Percentiles rank a stretch among this genome's conserved stretches.
phyloP scores from a whole-genome alignment of 2,888 invertebrate species.

The Rotaria magnacalcarata region DNA sequence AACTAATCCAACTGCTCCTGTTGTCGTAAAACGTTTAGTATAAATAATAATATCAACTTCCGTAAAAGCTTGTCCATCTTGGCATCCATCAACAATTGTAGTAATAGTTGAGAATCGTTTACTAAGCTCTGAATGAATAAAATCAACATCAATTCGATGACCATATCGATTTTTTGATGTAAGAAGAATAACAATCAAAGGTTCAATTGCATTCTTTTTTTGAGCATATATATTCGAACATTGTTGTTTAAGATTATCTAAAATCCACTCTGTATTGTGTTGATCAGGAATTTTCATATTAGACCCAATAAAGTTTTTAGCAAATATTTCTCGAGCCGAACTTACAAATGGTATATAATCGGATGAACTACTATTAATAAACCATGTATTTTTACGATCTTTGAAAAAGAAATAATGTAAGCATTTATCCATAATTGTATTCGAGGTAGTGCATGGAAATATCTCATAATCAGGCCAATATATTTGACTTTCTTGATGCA shows the following conservation, averaged over 20 bases:
- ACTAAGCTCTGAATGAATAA: not conserved
- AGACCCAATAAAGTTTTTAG: not conserved
- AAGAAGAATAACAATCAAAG: not conserved
- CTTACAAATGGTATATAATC: slow-evolving; percentile 2
- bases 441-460: not conserved
- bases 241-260: not conserved
- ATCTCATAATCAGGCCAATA: not conserved
- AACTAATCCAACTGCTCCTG: not conserved
- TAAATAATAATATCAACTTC: not conserved
- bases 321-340: slow-evolving; percentile 13
- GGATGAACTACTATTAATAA: not conserved
- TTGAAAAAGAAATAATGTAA: not conserved
- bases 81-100: not conserved
- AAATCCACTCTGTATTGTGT: not conserved
- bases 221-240: not conserved
- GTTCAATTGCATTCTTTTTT: not conserved
- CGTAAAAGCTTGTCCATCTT: not conserved
- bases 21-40: not conserved
- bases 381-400: slow-evolving; percentile 5
- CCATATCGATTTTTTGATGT: slow-evolving; percentile 2
- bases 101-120: not conserved
- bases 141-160: not conserved
- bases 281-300: not conserved
- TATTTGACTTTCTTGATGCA: not conserved
- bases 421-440: not conserved